Evolutionary conservation across 1,140 invertebrate genomes (phyloP), one percentile per base, ranked within the genome.

Genomic region (Papilio machaon): DNA sequence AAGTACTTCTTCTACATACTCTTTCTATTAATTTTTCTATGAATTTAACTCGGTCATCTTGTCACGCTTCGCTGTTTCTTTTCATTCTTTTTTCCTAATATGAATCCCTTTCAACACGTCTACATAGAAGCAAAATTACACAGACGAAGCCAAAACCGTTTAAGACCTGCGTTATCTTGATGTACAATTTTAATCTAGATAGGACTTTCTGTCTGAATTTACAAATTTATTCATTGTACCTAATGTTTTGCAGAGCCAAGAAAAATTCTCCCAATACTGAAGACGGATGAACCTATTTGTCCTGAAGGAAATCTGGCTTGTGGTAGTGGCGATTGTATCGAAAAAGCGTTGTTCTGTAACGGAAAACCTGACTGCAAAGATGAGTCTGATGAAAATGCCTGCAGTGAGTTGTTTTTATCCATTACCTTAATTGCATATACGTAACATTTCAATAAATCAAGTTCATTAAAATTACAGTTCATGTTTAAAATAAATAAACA

Each of bases 351-450:
- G 47, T 99, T 99, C 95, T 99, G 98, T 95, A 98, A 99, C 91
- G 97, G 98, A 90, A 98, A 98, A 95, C 95, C 96, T 47, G 98
- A 99, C 88, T 99, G 98, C 95, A 97, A 97, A 87, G 98, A 99
- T 93, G 97, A 98, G 88, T 99, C 98, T 58, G 98, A 99, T 91
- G 98, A 99, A 96, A 98, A 98, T 89, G 97, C 98, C 84, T 99
- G 98, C 96, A 97, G 98, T 99, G 95, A 97, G 97, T 97, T 58
- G 17, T 76, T 70, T 73, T 19, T 77, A 80, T 9, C 43, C 49
- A 79, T 47, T 43, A 58, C 35, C 52, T 11, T 9, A 19, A 58
- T 15, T 52, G 15, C 13, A 9, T 19, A 19, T 58, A n/a, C n/a
- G n/a, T n/a, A 58, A 58, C 2, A 9, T 70, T 52, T 75, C 13